These are phyloP conservation scores for Chesias legatella DNA, from an alignment of 2,888 invertebrate genomes.

Conservation along the genomic window DNA sequence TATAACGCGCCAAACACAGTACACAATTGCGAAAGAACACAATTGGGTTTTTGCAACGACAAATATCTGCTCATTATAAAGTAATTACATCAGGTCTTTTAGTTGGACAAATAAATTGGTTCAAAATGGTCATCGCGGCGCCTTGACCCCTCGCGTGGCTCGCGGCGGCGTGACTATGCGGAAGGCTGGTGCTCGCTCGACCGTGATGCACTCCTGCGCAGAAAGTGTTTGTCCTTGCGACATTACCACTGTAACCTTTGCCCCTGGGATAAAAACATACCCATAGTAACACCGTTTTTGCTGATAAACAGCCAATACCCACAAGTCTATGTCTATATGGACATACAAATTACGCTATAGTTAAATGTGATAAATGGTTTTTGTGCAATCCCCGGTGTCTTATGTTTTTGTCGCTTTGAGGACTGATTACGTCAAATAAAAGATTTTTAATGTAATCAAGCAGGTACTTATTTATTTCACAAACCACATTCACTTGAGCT, in stretches of 20 bases:
- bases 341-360: no score
- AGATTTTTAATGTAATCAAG: constrained; percentile 1
- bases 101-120: constrained; percentile 41
- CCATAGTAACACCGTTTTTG: constrained; percentile 3
- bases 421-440: no score
- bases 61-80: constrained; percentile 26
- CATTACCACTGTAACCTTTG: constrained; percentile 53
- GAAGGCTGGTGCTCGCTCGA: constrained; percentile 64
- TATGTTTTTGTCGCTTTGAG: not conserved
- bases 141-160: constrained; percentile 59
- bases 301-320: not conserved
- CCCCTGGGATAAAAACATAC: constrained; percentile 47
- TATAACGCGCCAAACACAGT: constrained; percentile 12
- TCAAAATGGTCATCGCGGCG: constrained; percentile 40
- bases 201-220: constrained; percentile 70
- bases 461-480: not conserved
- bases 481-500: not conserved
- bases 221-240: constrained; percentile 75
- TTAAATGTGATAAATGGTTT: no score
- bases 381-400: no score
- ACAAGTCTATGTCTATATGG: no score
- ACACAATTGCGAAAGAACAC: constrained; percentile 15
- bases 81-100: constrained; percentile 35
- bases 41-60: constrained; percentile 22
- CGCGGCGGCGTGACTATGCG: constrained; percentile 52